These are phyloP conservation scores for Drosophila picticornis DNA, from an alignment of 2,888 invertebrate species.

Conservation along the genomic window DNA sequence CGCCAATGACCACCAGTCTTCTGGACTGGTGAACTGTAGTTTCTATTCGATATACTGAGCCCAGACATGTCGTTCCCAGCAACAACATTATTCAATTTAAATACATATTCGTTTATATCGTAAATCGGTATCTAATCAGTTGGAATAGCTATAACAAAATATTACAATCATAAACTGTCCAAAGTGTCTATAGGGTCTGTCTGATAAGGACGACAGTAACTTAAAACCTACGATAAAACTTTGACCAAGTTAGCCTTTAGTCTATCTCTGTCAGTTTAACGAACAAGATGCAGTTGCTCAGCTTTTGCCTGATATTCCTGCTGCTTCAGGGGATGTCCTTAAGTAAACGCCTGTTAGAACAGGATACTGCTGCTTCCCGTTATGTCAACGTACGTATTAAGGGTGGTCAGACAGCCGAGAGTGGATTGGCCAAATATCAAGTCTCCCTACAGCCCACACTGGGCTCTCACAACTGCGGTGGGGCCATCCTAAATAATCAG, in stretches of 20 bases:
- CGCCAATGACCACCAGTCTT: neutral
- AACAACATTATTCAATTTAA: neutral
- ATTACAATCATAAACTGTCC: constrained; percentile 36
- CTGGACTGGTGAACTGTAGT: neutral
- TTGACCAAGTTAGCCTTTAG: constrained; percentile 23
- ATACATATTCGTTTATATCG: neutral
- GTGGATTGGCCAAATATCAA: constrained; percentile 79
- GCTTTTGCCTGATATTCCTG: constrained; percentile 26
- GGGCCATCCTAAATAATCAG: constrained; percentile 68
- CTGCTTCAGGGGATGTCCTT: constrained; percentile 25
- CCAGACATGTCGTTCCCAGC: neutral
- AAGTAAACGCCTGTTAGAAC: constrained; percentile 43
- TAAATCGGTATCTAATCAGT: neutral
- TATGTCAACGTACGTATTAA: constrained; percentile 49
- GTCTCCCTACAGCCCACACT: constrained; percentile 73
- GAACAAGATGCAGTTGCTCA: constrained; percentile 52
- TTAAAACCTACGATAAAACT: constrained; percentile 22
- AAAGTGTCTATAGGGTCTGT: constrained; percentile 14
- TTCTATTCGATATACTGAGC: neutral
- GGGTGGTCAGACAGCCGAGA: constrained; percentile 66
- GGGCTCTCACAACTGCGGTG: constrained; percentile 78
- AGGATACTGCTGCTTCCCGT: neutral
- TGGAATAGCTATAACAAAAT: neutral
- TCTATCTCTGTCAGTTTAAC: constrained; percentile 29
- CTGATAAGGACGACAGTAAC: constrained; percentile 20